Base-by-base conservation (phyloP, 2,888 invertebrate genomes). In the Orthosia cruda region DNA sequence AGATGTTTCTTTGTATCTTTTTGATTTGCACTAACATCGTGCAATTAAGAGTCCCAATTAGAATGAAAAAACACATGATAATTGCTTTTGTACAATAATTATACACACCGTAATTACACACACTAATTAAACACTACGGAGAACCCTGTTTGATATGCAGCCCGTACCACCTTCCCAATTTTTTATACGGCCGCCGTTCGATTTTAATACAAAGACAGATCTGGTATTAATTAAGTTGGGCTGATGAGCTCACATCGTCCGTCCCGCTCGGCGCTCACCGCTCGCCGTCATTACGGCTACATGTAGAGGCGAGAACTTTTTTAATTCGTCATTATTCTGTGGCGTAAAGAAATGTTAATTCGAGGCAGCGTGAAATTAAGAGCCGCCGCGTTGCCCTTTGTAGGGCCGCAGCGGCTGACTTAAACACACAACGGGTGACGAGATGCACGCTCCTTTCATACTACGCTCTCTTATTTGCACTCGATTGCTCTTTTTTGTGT, bases 301-400 rank as follows among this genome's bases (percentile, higher is more conserved):
- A 95, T 96, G 95, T 95, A 94, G 94, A 94, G 93, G 93, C 94
- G 94, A 95, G 96, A 94, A 91, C 93, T 94, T 96, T 96, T 96
- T 96, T 96, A 96, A 96, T 96, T 96, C 95, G 95, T 96, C 95
- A 96, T 96, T 96, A 96, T 96, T 96, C 94, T 95, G 95, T 96
- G 96, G 96, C 96, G 96, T 96, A 96, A 96, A 97, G 97, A 97
- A 97, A 97, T 97, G 97, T 97, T 97, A 97, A 97, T 97, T 97
- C 95, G 96, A 97, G 95, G 94, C 96, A 93, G 96, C 97, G 97
- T 97, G 97, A 97, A 97, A 97, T 97, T 97, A 97, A 97, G 95
- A 96, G 96, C 95, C 94, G 96, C 95, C 92, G 95, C 92, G 90
- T 90, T 91, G 94, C 93, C 94, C 96, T 97, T 97, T 96, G 96